Evolutionary conservation across 2,797 vertebrate species (phyloP).

Genomic region (Chloroceryle inda): DNA sequence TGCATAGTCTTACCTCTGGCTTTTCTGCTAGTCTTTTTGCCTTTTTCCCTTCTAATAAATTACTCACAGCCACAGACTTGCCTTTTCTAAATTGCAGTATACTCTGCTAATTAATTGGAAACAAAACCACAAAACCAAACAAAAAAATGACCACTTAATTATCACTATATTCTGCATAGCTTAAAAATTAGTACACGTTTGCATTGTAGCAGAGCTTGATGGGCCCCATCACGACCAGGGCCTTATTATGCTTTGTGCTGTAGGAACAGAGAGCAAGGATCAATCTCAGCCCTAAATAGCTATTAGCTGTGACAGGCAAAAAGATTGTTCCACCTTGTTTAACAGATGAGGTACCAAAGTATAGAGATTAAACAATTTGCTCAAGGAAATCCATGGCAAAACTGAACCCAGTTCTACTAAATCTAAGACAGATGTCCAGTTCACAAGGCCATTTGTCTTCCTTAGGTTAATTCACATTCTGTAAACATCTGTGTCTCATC

Average conservation of each 20-base stretch:
- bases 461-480: constrained; percentile 15
- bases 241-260: background rate
- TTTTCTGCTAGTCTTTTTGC: background rate
- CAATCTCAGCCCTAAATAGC: background rate
- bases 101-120: background rate
- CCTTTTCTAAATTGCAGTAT: background rate
- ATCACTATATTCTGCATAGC: background rate
- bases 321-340: constrained; percentile 34
- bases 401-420: background rate
- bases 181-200: background rate
- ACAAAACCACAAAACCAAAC: background rate
- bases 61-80: background rate
- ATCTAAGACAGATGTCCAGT: constrained; percentile 37
- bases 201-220: background rate
- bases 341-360: constrained; percentile 23
- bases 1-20: background rate
- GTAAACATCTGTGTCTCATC: constrained; percentile 33
- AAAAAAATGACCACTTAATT: background rate
- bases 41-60: background rate
- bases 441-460: constrained; percentile 19
- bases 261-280: constrained; percentile 6
- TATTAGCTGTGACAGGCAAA: background rate
- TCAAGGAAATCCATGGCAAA: constrained; percentile 19
- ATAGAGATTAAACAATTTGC: constrained; percentile 52
- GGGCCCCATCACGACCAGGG: background rate